Percentiles rank a stretch among this genome's conserved stretches.
Evolutionary conservation across 2,797 vertebrate genomes (phyloP).

Genomic region (Chrosomus eos): DNA sequence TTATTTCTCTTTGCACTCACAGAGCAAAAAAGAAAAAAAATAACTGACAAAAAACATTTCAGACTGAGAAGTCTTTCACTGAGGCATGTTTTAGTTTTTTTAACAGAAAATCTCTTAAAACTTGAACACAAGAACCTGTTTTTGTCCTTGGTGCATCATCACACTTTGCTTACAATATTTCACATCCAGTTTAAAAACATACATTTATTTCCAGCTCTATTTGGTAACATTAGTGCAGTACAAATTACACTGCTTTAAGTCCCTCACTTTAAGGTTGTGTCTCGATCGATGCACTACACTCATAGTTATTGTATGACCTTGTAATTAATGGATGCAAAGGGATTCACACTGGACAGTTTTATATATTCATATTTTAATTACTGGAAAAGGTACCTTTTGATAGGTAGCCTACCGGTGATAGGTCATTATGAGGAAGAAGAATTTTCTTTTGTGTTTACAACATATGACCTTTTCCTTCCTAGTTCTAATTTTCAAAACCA

Average conservation of each 20-base stretch:
- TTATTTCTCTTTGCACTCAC: not conserved
- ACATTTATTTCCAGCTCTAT: not conserved
- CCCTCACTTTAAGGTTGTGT: not conserved
- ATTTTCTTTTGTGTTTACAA: not conserved
- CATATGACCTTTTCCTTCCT: not conserved
- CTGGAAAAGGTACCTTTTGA: not conserved
- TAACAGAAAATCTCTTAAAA: not conserved
- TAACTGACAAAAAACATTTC: not conserved
- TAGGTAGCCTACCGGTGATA: not conserved
- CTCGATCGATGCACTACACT: not conserved
- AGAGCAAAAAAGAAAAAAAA: not conserved
- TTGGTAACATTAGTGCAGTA: not conserved
- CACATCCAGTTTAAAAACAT: not conserved
- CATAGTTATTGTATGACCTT: slow-evolving; percentile 16
- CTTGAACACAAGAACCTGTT: not conserved
- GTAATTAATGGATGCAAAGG: slow-evolving; percentile 15
- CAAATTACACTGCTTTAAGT: not conserved
- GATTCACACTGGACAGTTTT: not conserved
- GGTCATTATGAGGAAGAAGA: not conserved
- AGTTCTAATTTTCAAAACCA: not conserved
- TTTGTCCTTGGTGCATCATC: not conserved
- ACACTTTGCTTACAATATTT: not conserved
- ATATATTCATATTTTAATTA: not conserved
- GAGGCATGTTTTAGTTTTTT: not conserved
- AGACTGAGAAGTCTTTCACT: not conserved